Evolutionary conservation across 1,140 invertebrate species (phyloP), one percentile per base, ranked within the genome.

Genomic region (Tyrophagus putrescentiae): DNA sequence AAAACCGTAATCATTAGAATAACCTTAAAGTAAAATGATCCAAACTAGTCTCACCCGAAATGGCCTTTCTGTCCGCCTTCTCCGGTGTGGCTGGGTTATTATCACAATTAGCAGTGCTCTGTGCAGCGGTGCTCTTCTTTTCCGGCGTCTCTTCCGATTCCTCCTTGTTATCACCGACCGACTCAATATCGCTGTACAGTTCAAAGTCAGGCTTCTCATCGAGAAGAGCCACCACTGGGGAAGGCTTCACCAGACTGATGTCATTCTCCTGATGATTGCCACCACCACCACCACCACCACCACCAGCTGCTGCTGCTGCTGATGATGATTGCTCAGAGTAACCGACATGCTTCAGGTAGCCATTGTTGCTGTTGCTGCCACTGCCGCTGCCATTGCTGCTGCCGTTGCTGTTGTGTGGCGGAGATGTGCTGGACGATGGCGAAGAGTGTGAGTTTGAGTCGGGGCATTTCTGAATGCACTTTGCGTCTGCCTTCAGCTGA

Each of bases 111-210:
- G 9, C 64, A 57, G 5, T 41, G 29, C 7, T 50, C 34, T 56
- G 60, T 52, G 4, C 48, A 27, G 4, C 52, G 25, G 23, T 42
- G 33, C 31, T 52, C 28, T 59, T 50, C 58, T 59, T 36, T 56
- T 11, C 23, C 56, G 31, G 7, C 45, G 45, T 48, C 18, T 6
- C n/a, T 7, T 36, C 56, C 9, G 3, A 11, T 21, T 57, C 33
- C 9, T 13, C 11, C 28, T 45, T 42, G 50, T 59, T 25, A 9
- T 65, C 65, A 63, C 64, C 64, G 50, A 66, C 62, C 25, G 62
- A 67, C 65, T 77, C 76, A 50, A 79, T 78, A 61, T 79, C 78
- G 66, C 76, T 77, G 62, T 79, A 79, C 31, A 78, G 73, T 66
- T 73, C 72, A 21, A 70, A 64, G 53, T 72, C 70, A 34, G 70